Percentiles rank a stretch among this genome's conserved stretches.
These are phyloP conservation scores for Ceratina calcarata DNA, from an alignment of 1,140 invertebrate species.

Conservation along the genomic window DNA sequence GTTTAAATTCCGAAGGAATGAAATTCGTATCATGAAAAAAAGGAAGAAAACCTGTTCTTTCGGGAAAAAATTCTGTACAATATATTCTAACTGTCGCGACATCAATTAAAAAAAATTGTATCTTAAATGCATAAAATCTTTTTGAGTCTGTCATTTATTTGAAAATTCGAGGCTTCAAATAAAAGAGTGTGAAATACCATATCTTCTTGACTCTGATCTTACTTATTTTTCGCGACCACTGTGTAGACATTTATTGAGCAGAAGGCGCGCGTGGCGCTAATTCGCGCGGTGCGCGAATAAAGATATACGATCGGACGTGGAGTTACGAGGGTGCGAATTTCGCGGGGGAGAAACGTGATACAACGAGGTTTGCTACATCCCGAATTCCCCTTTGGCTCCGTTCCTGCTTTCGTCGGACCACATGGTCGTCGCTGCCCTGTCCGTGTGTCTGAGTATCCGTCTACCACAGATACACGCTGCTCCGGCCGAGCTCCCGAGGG, in stretches of 20 bases:
- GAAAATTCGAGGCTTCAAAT: no score
- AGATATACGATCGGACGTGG: not conserved
- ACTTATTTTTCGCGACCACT: no score
- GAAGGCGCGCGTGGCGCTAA: not conserved
- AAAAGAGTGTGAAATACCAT: no score
- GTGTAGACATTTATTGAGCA: no score
- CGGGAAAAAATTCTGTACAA: no score
- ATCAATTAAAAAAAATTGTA: no score
- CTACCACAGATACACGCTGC: not conserved
- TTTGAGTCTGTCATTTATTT: no score
- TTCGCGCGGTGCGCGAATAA: not conserved
- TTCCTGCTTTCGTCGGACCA: not conserved
- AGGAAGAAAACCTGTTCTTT: no score
- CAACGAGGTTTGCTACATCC: conserved; percentile 2
- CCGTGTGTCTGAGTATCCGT: not conserved
- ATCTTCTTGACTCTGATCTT: no score
- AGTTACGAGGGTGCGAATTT: conserved; percentile 25
- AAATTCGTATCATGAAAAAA: no score
- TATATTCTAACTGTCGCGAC: no score
- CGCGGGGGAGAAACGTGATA: conserved; percentile 30
- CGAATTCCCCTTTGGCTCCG: conserved; percentile 8
- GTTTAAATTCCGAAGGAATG: not conserved
- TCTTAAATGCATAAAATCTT: no score
- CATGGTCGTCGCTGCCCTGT: not conserved
- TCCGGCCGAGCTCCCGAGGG: not conserved